These are phyloP conservation scores for Anguilla pacifica DNA, from an alignment of 2,797 vertebrate species.

Conservation along the genomic window DNA sequence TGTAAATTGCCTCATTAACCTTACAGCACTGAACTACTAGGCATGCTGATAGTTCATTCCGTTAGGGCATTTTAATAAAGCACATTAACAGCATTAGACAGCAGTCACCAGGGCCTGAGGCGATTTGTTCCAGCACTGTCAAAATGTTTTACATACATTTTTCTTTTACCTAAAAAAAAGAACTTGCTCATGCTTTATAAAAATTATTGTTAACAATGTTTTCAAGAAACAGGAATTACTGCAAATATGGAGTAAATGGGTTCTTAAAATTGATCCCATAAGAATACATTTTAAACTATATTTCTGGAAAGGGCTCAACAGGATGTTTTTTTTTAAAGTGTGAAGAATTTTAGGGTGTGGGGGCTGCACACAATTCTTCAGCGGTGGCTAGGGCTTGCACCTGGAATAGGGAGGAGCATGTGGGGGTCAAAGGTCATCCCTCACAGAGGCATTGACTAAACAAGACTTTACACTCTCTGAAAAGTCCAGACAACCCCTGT, in stretches of 20 bases:
- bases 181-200: background rate
- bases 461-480: constrained; percentile 76
- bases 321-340: background rate
- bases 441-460: constrained; percentile 75
- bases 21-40: constrained; percentile 70
- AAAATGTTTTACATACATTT: constrained; percentile 46
- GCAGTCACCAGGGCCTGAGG: constrained; percentile 63
- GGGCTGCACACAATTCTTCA: constrained; percentile 58
- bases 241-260: constrained; percentile 3
- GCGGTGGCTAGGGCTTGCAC: constrained; percentile 78
- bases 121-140: constrained; percentile 65
- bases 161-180: constrained; percentile 36
- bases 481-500: constrained; percentile 82
- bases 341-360: constrained; percentile 36
- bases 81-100: constrained; percentile 13
- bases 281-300: background rate
- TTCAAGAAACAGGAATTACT: background rate
- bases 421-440: constrained; percentile 79
- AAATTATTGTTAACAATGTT: constrained; percentile 3
- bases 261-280: background rate
- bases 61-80: constrained; percentile 52
- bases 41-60: constrained; percentile 63
- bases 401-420: constrained; percentile 81
- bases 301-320: background rate
- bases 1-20: constrained; percentile 81